phyloP scores from a whole-genome alignment of 2,888 invertebrate genomes.

The Hypolimnas misippus region DNA sequence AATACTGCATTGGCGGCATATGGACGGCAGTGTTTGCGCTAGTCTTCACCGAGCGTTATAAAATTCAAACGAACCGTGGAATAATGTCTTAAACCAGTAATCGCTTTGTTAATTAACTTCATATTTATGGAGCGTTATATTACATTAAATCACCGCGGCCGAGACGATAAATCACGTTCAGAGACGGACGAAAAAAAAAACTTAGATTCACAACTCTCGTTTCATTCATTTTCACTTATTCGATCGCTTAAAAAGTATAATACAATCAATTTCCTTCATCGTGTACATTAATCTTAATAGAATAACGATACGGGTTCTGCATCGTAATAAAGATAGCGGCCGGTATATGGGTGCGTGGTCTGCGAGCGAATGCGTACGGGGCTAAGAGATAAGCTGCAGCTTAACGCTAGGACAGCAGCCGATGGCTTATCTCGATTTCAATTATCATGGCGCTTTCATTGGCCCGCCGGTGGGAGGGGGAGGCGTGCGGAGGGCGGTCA shows the following conservation, averaged over 20 bases:
- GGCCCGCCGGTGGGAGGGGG: constrained; percentile 63
- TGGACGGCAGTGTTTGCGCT: constrained; percentile 63
- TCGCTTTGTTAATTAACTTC: constrained; percentile 24
- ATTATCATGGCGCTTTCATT: constrained; percentile 81
- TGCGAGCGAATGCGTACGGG: constrained; percentile 63
- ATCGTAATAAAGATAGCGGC: constrained; percentile 69
- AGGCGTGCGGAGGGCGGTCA: constrained; percentile 68
- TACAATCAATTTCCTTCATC: constrained; percentile 6
- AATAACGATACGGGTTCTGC: constrained; percentile 59
- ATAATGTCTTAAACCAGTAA: constrained; percentile 23
- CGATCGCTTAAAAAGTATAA: constrained; percentile 23
- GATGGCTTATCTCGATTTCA: constrained; percentile 82
- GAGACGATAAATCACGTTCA: not conserved
- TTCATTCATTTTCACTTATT: constrained; percentile 7
- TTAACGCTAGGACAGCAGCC: constrained; percentile 74
- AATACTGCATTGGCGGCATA: constrained; percentile 72
- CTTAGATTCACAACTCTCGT: not conserved
- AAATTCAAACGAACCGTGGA: constrained; percentile 45
- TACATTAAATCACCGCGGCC: constrained; percentile 1
- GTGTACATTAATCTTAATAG: constrained; percentile 55
- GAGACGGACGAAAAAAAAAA: not conserved
- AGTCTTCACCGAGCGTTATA: constrained; percentile 50
- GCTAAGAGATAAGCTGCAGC: constrained; percentile 75
- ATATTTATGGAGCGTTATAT: constrained; percentile 17
- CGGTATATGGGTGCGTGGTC: constrained; percentile 67